Evolutionary conservation across 2,888 invertebrate species (phyloP).

Genomic region (Allophyes oxyacanthae): DNA sequence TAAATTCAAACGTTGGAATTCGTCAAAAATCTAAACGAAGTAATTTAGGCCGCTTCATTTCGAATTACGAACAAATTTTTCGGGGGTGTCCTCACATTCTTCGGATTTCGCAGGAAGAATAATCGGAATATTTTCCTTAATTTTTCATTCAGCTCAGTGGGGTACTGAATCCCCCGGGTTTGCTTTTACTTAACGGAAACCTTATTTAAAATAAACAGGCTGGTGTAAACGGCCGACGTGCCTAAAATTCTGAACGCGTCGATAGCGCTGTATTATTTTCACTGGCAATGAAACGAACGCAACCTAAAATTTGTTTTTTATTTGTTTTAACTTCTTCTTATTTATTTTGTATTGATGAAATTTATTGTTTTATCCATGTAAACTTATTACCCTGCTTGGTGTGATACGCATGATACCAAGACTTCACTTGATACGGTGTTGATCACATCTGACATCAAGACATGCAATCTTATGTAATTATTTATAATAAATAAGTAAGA

Average conservation of each 20-base stretch:
- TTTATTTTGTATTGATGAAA: conserved; percentile 37
- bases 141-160: conserved; percentile 82
- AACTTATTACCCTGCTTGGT: conserved; percentile 26
- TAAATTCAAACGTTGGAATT: conserved; percentile 16
- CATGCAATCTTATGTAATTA: no score
- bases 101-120: conserved; percentile 60
- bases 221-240: conserved; percentile 84
- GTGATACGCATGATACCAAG: conserved; percentile 21
- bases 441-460: no score
- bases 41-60: conserved; percentile 38
- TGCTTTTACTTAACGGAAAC: conserved; percentile 84
- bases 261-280: conserved; percentile 78
- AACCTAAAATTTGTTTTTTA: conserved; percentile 52
- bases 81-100: conserved; percentile 54
- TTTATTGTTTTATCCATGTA: conserved; percentile 33
- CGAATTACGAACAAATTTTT: conserved; percentile 41
- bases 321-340: conserved; percentile 40
- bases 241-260: conserved; percentile 77
- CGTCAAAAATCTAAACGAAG: conserved; percentile 28
- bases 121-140: conserved; percentile 79
- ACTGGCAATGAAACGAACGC: conserved; percentile 73
- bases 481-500: no score
- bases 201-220: conserved; percentile 88
- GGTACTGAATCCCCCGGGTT: conserved; percentile 75
- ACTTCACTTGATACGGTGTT: no score